These are phyloP conservation scores for Sebastes minor DNA, from an alignment of 2,797 vertebrate genomes.

Conservation along the genomic window DNA sequence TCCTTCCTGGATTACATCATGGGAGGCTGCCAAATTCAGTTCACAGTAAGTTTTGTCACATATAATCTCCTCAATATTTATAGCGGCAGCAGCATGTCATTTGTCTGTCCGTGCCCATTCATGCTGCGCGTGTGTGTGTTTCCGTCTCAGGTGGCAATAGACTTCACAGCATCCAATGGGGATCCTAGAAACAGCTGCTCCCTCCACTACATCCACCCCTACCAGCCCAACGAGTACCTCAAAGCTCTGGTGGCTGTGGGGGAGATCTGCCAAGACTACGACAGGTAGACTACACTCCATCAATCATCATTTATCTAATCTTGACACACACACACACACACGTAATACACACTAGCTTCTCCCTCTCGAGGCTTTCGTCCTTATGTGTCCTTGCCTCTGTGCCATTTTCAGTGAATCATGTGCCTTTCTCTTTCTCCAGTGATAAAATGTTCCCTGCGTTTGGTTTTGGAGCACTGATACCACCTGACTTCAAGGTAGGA, in stretches of 20 bases:
- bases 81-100: background rate
- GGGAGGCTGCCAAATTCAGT: conserved; percentile 99
- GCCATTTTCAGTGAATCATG: conserved; percentile 2
- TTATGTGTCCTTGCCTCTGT: conserved; percentile 8
- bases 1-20: conserved; percentile 99
- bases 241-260: conserved; percentile 97
- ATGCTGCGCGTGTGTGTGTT: conserved; percentile 24
- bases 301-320: conserved; percentile 33
- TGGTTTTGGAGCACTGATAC: conserved; percentile 98
- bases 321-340: background rate
- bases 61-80: conserved; percentile 25
- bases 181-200: conserved; percentile 99
- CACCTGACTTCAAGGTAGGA: conserved; percentile 96
- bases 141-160: conserved; percentile 92
- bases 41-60: conserved; percentile 89
- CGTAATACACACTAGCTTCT: background rate
- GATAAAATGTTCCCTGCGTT: conserved; percentile 99
- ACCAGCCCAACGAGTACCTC: conserved; percentile 98
- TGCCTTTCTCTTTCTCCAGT: conserved; percentile 79
- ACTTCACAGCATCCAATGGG: conserved; percentile 98
- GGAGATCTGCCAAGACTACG: conserved; percentile 99
- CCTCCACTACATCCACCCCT: conserved; percentile 98
- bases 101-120: background rate
- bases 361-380: conserved; percentile 13
- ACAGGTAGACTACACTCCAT: conserved; percentile 85